Percentiles rank a stretch among this genome's conserved stretches.
These are phyloP conservation scores for Adrianichthys oophorus DNA, from an alignment of 2,797 vertebrate genomes.

Conservation along the genomic window DNA sequence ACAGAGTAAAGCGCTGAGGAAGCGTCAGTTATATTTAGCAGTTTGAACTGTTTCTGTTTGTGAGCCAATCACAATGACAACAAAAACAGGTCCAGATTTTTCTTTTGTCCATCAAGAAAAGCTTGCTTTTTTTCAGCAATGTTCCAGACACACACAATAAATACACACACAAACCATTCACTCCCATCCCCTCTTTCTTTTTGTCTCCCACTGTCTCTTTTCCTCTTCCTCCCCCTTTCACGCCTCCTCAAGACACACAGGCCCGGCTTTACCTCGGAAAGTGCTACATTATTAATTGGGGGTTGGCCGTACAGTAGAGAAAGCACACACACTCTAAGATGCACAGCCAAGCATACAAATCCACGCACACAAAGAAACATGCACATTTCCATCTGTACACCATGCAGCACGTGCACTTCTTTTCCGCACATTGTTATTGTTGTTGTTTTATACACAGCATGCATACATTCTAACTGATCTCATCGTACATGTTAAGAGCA, in stretches of 20 bases:
- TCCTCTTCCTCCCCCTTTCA: conserved; percentile 13
- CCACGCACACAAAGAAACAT: background rate
- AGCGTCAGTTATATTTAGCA: no score
- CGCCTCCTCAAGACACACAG: conserved; percentile 45
- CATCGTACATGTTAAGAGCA: conserved; percentile 48
- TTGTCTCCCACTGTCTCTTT: conserved; percentile 42
- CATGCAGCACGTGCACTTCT: conserved; percentile 4
- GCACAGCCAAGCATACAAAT: conserved; percentile 23
- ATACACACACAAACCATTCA: background rate
- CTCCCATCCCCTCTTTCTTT: conserved; percentile 41
- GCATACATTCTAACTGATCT: conserved; percentile 66
- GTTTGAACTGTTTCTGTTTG: no score
- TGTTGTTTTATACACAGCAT: conserved; percentile 47
- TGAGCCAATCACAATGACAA: background rate
- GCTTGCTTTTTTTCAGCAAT: conserved; percentile 3
- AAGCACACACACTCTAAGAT: conserved; percentile 39
- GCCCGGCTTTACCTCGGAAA: conserved; percentile 67
- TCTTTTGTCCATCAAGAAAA: conserved; percentile 1
- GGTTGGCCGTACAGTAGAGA: conserved; percentile 55
- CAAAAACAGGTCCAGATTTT: background rate
- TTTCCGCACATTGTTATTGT: conserved; percentile 17
- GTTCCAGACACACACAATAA: background rate
- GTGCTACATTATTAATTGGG: conserved; percentile 73
- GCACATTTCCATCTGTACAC: background rate
- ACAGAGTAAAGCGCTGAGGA: no score